A percentile compares a stretch with the other conserved stretches of the same genome.
These are phyloP conservation scores for Papilio polytes DNA, from an alignment of 1,140 invertebrate species.

Conservation along the genomic window DNA sequence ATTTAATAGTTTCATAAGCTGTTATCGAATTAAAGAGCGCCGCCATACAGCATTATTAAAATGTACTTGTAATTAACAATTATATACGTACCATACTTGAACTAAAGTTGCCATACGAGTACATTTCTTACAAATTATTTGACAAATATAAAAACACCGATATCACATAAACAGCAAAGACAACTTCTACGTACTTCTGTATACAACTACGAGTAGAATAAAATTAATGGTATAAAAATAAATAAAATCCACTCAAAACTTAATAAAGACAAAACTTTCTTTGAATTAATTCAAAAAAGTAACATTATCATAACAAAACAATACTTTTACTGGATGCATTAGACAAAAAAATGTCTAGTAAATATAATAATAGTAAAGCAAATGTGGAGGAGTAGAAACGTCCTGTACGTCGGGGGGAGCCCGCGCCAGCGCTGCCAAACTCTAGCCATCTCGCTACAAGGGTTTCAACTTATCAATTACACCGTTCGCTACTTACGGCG, in stretches of 20 bases:
- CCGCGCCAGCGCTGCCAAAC: slow-evolving; percentile 68
- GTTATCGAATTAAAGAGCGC: neutral
- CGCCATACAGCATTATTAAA: neutral
- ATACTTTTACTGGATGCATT: slow-evolving; percentile 21
- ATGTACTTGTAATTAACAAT: neutral
- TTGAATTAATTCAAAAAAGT: neutral
- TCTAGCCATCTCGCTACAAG: slow-evolving; percentile 79
- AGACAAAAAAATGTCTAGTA: slow-evolving; percentile 2
- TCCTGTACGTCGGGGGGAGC: slow-evolving; percentile 5
- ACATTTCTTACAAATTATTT: neutral
- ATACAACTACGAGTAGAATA: neutral
- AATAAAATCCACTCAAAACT: neutral
- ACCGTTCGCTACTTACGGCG: slow-evolving; percentile 82
- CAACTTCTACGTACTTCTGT: neutral
- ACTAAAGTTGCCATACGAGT: no score
- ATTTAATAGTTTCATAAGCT: neutral
- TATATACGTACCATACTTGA: neutral
- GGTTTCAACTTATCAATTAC: slow-evolving; percentile 84
- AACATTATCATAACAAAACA: neutral
- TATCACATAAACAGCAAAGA: neutral
- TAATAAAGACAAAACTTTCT: neutral
- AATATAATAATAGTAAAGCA: slow-evolving; percentile 11
- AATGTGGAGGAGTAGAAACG: neutral
- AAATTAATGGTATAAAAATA: neutral
- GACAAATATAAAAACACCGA: no score